These are phyloP conservation scores for Sebastes matsubarae DNA, from an alignment of 2,797 vertebrate species.

Conservation along the genomic window DNA sequence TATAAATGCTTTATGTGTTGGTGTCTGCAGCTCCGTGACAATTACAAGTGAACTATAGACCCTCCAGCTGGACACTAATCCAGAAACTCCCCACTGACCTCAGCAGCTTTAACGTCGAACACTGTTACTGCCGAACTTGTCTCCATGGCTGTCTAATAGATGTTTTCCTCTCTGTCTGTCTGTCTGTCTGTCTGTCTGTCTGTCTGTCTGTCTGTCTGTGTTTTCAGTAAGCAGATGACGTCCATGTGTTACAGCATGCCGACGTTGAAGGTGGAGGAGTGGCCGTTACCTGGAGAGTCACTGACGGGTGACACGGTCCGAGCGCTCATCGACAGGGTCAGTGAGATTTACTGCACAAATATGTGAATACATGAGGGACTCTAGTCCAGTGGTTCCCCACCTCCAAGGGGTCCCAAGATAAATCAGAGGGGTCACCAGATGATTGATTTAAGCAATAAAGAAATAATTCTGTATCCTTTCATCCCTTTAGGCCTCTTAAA, in stretches of 20 bases:
- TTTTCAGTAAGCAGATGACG: slow-evolving; percentile 81
- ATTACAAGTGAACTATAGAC: slow-evolving; percentile 40
- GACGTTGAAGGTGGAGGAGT: slow-evolving; percentile 92
- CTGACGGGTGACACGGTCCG: slow-evolving; percentile 88
- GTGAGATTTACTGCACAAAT: slow-evolving; percentile 11
- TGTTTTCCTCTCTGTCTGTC: not conserved
- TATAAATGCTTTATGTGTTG: slow-evolving; percentile 50
- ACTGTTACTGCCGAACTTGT: not conserved
- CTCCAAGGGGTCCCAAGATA: not conserved
- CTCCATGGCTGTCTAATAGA: not conserved
- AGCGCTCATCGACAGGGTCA: slow-evolving; percentile 92
- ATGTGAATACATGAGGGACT: not conserved
- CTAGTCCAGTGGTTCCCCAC: not conserved
- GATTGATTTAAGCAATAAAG: not conserved
- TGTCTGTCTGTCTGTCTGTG: slow-evolving; percentile 27
- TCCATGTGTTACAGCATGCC: slow-evolving; percentile 87
- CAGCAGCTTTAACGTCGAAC: not conserved
- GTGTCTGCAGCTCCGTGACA: slow-evolving; percentile 46
- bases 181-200: too few relatives aligned
- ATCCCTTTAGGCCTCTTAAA: not conserved
- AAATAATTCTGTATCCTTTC: too few relatives aligned
- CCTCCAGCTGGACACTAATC: slow-evolving; percentile 30
- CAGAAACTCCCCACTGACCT: not conserved
- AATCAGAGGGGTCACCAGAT: not conserved
- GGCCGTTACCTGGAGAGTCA: slow-evolving; percentile 87